Conservation (phyloP, 2,113 vertebrate genomes). For the Vulpes lagopus region DNA sequence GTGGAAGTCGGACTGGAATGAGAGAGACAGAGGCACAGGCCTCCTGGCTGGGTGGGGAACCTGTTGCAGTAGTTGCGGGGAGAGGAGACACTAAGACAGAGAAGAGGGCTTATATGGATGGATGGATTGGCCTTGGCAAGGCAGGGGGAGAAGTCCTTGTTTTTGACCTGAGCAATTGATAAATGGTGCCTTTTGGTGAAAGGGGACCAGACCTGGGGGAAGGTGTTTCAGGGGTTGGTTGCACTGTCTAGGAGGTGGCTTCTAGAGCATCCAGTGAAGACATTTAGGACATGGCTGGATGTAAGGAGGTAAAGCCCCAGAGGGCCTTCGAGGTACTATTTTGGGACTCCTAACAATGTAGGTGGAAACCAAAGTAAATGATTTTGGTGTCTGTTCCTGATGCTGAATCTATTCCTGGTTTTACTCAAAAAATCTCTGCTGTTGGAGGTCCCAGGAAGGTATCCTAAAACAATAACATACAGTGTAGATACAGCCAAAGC, state of each 20-base stretch:
- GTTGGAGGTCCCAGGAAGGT: background rate
- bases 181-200: background rate
- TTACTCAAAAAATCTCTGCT: background rate
- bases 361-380: background rate
- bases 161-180: background rate
- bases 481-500: slow-evolving; percentile 67
- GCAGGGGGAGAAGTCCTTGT: background rate
- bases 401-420: background rate
- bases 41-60: background rate
- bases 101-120: rapidly evolving
- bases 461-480: background rate
- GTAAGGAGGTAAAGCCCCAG: background rate
- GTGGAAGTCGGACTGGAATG: background rate
- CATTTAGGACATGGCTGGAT: background rate
- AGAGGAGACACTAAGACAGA: background rate
- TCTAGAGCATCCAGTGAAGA: background rate
- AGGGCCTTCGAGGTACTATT: background rate
- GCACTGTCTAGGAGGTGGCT: background rate
- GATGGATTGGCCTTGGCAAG: background rate
- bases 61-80: background rate
- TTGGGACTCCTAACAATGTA: background rate
- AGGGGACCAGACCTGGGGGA: background rate
- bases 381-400: background rate
- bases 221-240: background rate
- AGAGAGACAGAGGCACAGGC: background rate